Evolutionary conservation across 2,888 invertebrate species (phyloP), one percentile per base, ranked within the genome.

Genomic region (Sarcophaga subvicina): DNA sequence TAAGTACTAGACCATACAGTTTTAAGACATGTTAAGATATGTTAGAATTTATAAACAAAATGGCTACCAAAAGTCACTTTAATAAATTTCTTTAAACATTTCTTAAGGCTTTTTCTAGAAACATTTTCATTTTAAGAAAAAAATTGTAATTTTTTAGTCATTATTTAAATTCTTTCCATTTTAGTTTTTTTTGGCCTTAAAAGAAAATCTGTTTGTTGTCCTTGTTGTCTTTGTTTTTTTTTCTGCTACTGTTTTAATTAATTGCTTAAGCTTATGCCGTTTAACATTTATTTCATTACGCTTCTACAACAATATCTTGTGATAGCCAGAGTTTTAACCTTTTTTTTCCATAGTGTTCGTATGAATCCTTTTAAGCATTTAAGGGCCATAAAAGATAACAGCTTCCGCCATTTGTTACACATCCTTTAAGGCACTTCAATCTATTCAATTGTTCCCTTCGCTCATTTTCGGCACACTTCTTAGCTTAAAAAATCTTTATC

Each of bases 311-410:
- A 49, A 69, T 37, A 76, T 66, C 17, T 80, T 66, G 27, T 73
- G 47, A 25, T 84, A 63, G 45, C 59, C 63, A 49, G 69, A 12
- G 69, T 37, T 17, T 63, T 69, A 47, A 54, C 59, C 49, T 66
- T 54, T 76, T 76, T 64, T n/a, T 54, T 63, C 14, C 3, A 59
- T 49, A 22, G 27, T 62, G n/a, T 47, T 47, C 47, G 27, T 67
- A 37, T 63, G 62, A 20, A 66, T 80, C 69, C 63, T 72, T 86
- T 83, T 80, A 78, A 83, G 83, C 62, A 76, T 78, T 86, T 70
- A 80, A 80, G 77, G 66, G 80, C 69, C 73, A 80, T 86, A 86
- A 80, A 64, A 86, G 83, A 86, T 86, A 86, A 83, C 79, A 86
- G 76, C 37, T 83, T 86, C 77, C 76, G 63, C 77, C 76, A 86